phyloP scores from a whole-genome alignment of 2,113 vertebrate species.

The Excalfactoria chinensis region DNA sequence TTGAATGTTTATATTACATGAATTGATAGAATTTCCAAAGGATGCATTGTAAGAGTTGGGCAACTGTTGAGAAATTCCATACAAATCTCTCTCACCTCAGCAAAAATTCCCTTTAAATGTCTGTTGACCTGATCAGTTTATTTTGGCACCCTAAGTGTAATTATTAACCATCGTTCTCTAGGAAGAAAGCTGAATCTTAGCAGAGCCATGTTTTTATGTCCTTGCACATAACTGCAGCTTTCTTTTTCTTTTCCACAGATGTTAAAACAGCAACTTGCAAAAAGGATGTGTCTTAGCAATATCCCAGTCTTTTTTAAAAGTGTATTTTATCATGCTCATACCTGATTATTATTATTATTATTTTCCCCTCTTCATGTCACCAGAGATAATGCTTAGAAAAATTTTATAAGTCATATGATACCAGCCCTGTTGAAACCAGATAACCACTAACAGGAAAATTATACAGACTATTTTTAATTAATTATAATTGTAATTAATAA shows the following conservation, averaged over 20 bases:
- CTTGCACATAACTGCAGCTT: not conserved
- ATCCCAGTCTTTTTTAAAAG: not conserved
- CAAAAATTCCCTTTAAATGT: not conserved
- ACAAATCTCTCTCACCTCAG: not conserved
- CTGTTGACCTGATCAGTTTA: not conserved
- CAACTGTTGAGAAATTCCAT: not conserved
- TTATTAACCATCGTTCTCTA: not conserved
- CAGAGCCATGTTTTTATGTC: not conserved
- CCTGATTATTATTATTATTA: not conserved
- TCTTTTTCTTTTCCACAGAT: not conserved
- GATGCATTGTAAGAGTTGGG: not conserved
- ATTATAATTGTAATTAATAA: too few species aligned
- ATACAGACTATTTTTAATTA: not conserved
- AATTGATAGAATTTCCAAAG: not conserved
- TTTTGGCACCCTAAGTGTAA: not conserved
- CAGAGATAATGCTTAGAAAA: not conserved
- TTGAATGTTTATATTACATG: not conserved
- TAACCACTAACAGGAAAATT: not conserved
- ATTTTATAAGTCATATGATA: not conserved
- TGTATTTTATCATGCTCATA: not conserved
- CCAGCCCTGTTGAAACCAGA: not conserved
- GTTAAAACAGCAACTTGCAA: not conserved
- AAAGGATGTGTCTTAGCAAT: not conserved
- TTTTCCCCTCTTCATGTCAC: constrained; percentile 10
- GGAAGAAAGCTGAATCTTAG: not conserved